These are phyloP conservation scores for Pseudochirops corinnae DNA, from an alignment of 2,797 vertebrate genomes.

Conservation along the genomic window DNA sequence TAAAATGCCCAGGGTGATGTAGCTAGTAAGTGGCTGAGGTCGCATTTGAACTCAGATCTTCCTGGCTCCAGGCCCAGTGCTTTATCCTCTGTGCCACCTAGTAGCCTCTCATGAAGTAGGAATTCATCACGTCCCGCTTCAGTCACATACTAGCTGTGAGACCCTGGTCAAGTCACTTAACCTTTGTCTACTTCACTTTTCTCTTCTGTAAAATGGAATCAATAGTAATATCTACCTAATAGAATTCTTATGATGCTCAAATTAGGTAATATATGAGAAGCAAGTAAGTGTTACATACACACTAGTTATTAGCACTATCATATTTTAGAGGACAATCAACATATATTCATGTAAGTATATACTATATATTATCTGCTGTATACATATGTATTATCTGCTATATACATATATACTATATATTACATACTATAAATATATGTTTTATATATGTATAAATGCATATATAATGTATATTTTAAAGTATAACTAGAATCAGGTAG, in stretches of 20 bases:
- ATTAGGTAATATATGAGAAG: neutral
- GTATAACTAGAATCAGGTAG: neutral
- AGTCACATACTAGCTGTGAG: neutral
- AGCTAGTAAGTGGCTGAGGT: neutral
- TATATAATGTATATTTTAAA: neutral
- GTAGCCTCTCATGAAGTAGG: neutral
- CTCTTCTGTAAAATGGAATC: neutral
- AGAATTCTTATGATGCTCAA: neutral
- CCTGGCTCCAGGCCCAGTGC: neutral
- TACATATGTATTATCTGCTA: too few relatives aligned
- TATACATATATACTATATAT: too few relatives aligned
- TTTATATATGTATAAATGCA: too few relatives aligned
- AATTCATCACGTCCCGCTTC: neutral
- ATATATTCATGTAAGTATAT: neutral
- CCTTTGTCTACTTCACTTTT: neutral
- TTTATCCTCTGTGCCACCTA: neutral
- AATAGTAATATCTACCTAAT: neutral
- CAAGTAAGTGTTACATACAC: neutral
- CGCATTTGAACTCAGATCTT: neutral
- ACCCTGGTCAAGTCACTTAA: neutral
- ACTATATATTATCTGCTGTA: neutral
- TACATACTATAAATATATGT: too few relatives aligned
- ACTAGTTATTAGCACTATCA: neutral
- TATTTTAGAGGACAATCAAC: neutral
- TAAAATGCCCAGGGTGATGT: neutral